These are phyloP conservation scores for Phycodurus eques DNA, from an alignment of 2,113 vertebrate species.

Conservation along the genomic window DNA sequence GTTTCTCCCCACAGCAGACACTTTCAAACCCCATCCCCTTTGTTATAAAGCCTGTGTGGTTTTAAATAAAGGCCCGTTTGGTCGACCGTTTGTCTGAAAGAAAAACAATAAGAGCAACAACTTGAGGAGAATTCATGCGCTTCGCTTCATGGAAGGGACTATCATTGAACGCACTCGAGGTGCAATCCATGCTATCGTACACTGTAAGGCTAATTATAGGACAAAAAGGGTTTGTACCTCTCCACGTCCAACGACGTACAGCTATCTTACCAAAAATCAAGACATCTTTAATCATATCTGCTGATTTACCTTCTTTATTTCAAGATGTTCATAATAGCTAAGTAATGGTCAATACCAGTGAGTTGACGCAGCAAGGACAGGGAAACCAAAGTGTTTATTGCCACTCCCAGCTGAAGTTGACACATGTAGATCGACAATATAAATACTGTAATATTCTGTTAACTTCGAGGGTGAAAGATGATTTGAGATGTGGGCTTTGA, in stretches of 20 bases:
- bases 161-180: no score
- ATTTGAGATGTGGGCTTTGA: no score
- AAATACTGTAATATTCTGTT: not conserved
- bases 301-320: no score
- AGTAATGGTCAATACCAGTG: not conserved
- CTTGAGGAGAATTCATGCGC: not conserved
- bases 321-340: no score
- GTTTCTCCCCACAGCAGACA: not conserved
- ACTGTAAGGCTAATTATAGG: no score
- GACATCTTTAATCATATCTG: no score
- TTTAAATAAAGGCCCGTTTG: not conserved
- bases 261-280: not conserved
- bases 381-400: no score
- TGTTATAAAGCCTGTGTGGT: not conserved
- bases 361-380: no score
- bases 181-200: no score
- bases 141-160: not conserved
- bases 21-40: not conserved
- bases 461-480: no score
- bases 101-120: not conserved
- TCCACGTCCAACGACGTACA: not conserved
- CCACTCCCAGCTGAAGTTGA: not conserved
- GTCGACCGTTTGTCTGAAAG: not conserved
- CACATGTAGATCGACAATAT: no score
- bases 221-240: not conserved